A percentile compares a stretch with the other conserved stretches of the same genome.
Conservation (phyloP, 2,797 vertebrate species). For the Falco novaeseelandiae region DNA sequence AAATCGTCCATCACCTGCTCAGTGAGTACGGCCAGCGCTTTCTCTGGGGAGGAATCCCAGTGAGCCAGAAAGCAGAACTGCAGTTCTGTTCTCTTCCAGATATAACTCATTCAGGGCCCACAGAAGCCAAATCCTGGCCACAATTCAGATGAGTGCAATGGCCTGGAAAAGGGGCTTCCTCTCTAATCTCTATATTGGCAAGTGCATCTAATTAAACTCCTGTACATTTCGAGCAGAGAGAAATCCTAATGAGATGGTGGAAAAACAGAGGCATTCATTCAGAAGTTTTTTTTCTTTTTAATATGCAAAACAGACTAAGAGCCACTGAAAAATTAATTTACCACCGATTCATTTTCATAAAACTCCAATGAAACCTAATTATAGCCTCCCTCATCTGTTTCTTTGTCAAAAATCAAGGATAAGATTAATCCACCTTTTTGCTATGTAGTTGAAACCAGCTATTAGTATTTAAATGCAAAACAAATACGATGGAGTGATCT, state of each 20-base stretch:
- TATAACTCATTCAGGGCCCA: not conserved
- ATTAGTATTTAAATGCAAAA: constrained; percentile 60
- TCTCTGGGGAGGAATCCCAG: not conserved
- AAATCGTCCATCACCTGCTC: not conserved
- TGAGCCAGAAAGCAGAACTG: not conserved
- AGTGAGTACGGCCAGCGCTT: not conserved
- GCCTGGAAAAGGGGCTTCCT: constrained; percentile 55
- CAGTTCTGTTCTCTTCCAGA: not conserved
- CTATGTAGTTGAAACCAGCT: constrained; percentile 32
- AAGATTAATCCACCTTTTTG: constrained; percentile 53
- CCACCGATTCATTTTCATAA: constrained; percentile 35
- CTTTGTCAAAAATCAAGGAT: constrained; percentile 43
- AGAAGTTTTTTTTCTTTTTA: constrained; percentile 26
- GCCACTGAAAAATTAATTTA: constrained; percentile 62
- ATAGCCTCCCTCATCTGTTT: constrained; percentile 42
- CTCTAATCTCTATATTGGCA: constrained; percentile 38
- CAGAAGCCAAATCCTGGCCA: constrained; percentile 14
- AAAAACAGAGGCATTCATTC: constrained; percentile 43
- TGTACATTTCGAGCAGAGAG: constrained; percentile 6
- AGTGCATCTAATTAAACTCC: constrained; percentile 38
- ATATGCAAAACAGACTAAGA: constrained; percentile 46
- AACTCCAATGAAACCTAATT: constrained; percentile 54
- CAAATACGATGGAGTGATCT: constrained; percentile 16
- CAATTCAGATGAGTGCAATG: not conserved
- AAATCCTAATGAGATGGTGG: constrained; percentile 35